Evolutionary conservation across 1,140 invertebrate genomes (phyloP), one percentile per base, ranked within the genome.

Genomic region (Battus philenor): DNA sequence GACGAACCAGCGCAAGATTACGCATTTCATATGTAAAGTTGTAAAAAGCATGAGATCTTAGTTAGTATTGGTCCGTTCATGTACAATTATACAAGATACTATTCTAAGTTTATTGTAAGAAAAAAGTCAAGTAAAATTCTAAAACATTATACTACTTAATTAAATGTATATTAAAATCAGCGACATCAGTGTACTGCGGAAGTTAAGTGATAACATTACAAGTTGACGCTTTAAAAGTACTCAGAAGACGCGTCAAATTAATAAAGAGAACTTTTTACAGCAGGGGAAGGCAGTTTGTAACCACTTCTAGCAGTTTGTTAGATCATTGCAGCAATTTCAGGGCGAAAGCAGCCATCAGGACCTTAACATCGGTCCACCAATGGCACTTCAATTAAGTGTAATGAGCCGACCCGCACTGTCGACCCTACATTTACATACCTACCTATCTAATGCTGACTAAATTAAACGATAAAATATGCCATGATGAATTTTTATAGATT

Each of bases 371-470:
- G 62, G 67, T 71, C 68, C 69, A 67, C 75, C 69, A 79, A 77
- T 70, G 71, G 53, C 63, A 65, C 68, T 71, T 66, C 71, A 76
- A 79, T 82, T 79, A 79, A 79, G 73, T 72, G 68, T 82, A 82
- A 82, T 79, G 73, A 72, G 63, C 47, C 72, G 59, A 54, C 57
- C 65, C 60, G 47, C 49, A 53, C 54, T 59, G 56, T 47, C 49
- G 52, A 62, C 60, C 53, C 51, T 62, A 59, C 51, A 64, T 63
- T 65, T 71, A 68, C 55, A 52, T 63, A 71, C 49, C 44, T 29
- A 38, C 39, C 7, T 44, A 31, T 36, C 17, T 43, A 27, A 29
- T 43, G 16, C 15, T 27, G 32, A n/a, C n/a, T n/a, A n/a, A n/a
- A n/a, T n/a, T n/a, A n/a, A n/a, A n/a, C n/a, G n/a, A n/a, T n/a